These are phyloP conservation scores for Nothura maculosa DNA, from an alignment of 2,797 vertebrate genomes.

Conservation along the genomic window DNA sequence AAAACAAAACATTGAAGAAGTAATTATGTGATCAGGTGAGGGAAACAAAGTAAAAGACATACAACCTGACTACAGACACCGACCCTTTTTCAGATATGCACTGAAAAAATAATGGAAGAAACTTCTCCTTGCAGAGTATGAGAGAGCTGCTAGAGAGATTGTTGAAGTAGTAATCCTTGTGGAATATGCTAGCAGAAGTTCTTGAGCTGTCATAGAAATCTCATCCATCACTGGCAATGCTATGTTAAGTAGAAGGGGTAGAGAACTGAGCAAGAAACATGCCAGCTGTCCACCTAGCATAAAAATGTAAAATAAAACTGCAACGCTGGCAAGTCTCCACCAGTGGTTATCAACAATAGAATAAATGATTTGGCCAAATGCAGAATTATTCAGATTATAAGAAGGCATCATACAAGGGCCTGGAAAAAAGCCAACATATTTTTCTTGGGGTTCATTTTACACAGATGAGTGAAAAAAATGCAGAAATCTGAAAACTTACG, in stretches of 20 bases:
- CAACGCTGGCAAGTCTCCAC: constrained; percentile 32
- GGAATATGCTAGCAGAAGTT: background rate
- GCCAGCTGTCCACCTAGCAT: constrained; percentile 11
- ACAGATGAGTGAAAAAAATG: background rate
- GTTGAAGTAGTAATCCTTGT: background rate
- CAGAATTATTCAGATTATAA: background rate
- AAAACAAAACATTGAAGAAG: background rate
- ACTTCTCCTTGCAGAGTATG: background rate
- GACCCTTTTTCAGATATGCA: background rate
- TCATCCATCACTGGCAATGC: background rate
- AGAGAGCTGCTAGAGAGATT: background rate
- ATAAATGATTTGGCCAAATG: constrained; percentile 30
- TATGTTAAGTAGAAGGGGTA: background rate
- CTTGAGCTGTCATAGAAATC: constrained; percentile 2
- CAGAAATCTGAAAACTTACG: background rate
- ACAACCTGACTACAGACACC: background rate
- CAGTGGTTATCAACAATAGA: constrained; percentile 4
- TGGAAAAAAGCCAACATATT: background rate
- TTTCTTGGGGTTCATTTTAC: constrained; percentile 12
- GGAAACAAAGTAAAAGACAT: background rate
- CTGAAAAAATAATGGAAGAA: background rate
- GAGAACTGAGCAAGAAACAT: constrained; percentile 43
- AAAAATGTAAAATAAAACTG: constrained; percentile 21
- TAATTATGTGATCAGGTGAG: background rate
- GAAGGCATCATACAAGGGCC: background rate